Evolutionary conservation across 2,888 invertebrate genomes (phyloP).

Genomic region (Philereme vetulata): DNA sequence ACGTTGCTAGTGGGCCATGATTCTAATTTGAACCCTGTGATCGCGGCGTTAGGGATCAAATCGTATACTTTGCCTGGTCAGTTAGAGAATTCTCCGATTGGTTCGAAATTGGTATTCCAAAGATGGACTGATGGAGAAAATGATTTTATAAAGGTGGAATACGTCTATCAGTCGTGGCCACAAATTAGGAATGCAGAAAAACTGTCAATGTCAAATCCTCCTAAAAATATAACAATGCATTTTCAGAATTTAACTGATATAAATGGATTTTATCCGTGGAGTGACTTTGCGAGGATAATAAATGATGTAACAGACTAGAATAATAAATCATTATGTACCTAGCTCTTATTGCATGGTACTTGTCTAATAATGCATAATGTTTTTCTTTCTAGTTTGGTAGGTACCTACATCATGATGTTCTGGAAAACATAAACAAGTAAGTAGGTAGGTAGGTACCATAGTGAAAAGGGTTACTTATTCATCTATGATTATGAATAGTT

Average conservation of each 20-base stretch:
- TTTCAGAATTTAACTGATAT: slow-evolving; percentile 39
- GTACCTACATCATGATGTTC: too few species aligned
- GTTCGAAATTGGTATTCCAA: slow-evolving; percentile 69
- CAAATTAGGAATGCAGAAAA: slow-evolving; percentile 54
- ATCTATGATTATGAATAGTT: too few species aligned
- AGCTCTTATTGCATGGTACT: background rate
- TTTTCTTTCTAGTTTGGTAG: too few species aligned
- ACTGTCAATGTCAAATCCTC: slow-evolving; percentile 51
- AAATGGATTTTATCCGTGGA: slow-evolving; percentile 61
- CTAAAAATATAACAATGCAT: slow-evolving; percentile 50
- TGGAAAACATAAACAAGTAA: too few species aligned
- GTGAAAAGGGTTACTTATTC: too few species aligned
- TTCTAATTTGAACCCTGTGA: slow-evolving; percentile 59
- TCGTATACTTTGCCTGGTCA: slow-evolving; percentile 53
- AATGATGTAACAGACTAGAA: slow-evolving; percentile 19
- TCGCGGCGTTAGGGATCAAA: slow-evolving; percentile 55
- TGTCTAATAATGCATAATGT: too few species aligned
- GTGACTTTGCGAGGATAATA: slow-evolving; percentile 41
- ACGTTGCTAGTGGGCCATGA: slow-evolving; percentile 66
- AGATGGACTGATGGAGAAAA: slow-evolving; percentile 57
- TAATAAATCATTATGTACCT: background rate
- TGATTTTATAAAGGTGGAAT: slow-evolving; percentile 60
- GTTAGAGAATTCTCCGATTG: slow-evolving; percentile 63
- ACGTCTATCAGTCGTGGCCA: slow-evolving; percentile 55
- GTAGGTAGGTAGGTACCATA: too few species aligned